These are phyloP conservation scores for Antheraea pernyi DNA, from an alignment of 1,140 invertebrate species.

Conservation along the genomic window DNA sequence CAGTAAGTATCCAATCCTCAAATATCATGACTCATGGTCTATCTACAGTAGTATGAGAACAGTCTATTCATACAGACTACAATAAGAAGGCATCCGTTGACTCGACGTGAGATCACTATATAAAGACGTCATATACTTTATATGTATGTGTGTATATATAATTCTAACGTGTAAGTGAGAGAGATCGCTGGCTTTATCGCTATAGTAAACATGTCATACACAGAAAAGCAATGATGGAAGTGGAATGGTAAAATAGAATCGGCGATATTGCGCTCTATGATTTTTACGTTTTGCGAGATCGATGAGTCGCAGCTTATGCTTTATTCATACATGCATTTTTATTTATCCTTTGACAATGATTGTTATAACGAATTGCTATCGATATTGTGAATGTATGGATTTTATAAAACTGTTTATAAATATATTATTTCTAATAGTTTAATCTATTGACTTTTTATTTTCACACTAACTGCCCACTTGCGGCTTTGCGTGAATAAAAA, in stretches of 20 bases:
- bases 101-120: slow-evolving; percentile 22
- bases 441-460: too few relatives aligned
- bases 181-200: not conserved
- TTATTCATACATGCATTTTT: not conserved
- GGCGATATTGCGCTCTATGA: not conserved
- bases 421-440: too few relatives aligned
- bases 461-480: too few relatives aligned
- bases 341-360: not conserved
- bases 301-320: not conserved
- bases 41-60: slow-evolving; percentile 18
- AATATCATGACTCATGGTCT: slow-evolving; percentile 7
- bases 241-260: not conserved
- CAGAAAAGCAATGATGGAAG: not conserved
- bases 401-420: not conserved
- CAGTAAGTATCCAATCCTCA: not conserved
- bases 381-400: not conserved
- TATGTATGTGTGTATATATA: slow-evolving; percentile 3
- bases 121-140: slow-evolving; percentile 17
- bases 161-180: not conserved
- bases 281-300: not conserved
- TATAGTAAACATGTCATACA: slow-evolving; percentile 3
- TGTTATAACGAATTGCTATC: not conserved
- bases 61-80: slow-evolving; percentile 29
- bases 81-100: slow-evolving; percentile 24
- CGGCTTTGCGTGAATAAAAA: too few relatives aligned